Evolutionary conservation across 2,797 vertebrate species (phyloP), one percentile per base, ranked within the genome.

Genomic region (Sebastes vulpes): DNA sequence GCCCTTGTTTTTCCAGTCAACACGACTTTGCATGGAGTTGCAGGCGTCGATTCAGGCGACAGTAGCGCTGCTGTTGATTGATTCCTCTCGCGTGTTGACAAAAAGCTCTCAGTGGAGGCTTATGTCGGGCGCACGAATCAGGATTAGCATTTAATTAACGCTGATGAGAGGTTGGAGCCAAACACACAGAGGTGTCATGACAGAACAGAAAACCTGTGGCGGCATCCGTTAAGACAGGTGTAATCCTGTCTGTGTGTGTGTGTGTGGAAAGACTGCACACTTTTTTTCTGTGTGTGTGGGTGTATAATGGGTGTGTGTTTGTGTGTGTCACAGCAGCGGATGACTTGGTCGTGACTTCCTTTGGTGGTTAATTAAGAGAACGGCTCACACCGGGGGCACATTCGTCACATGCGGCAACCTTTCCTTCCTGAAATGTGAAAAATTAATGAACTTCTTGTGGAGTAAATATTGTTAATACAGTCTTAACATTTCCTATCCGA

Each of bases 91-190:
- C 57, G 72, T 69, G 73, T 14, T 70, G 70, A 86, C 68, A 78
- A 74, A 82, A 81, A 71, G 72, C 60, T 83, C 78, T 89, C 50
- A 23, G 74, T 28, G 77, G 74, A 87, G 79, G 75, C 65, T 79
- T 64, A 42, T 7, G 70, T 80, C 2, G 18, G 69, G 74, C 1
- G 16, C 65, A 1, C 63, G 75, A 87, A 78, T 82, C 87, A 16
- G 85, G 83, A 89, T 88, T 85, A 90, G 84, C 84, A 50, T 93
- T 86, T 82, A 87, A 93, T 92, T 87, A 91, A 79, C 20, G n/a
- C 68, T 54, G 80, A 90, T 66, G 83, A 87, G 78, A 79, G 52
- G 80, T 63, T 64, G 35, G 56, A 83, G 63, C 79, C 78, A 1
- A 75, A 68, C 32, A 6, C 9, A n/a, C 67, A 18, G 38, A 72